phyloP scores from a whole-genome alignment of 2,888 invertebrate species.

The Pseudococcus jackbeardsleyi region DNA sequence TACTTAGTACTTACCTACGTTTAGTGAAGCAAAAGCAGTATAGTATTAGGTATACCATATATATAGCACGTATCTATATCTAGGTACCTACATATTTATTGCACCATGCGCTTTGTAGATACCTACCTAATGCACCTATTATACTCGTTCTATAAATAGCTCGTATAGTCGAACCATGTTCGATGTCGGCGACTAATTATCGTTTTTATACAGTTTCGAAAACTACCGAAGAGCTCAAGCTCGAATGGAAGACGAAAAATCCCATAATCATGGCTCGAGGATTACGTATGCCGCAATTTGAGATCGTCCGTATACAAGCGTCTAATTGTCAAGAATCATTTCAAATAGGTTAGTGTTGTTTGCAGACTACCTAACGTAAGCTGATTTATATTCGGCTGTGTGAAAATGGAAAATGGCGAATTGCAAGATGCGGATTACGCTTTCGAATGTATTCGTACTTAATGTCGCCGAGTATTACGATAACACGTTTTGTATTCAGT shows the following conservation, averaged over 20 bases:
- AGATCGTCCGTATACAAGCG: slow-evolving; percentile 70
- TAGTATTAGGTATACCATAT: no score
- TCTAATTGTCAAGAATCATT: slow-evolving; percentile 71
- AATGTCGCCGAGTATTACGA: not conserved
- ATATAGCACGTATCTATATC: not conserved
- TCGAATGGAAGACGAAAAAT: slow-evolving; percentile 70
- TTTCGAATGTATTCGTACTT: not conserved
- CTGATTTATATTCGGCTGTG: not conserved
- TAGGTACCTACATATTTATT: not conserved
- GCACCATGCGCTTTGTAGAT: not conserved
- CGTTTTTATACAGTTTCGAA: slow-evolving; percentile 70
- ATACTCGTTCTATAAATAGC: no score
- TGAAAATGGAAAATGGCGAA: not conserved
- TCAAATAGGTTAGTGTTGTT: slow-evolving; percentile 70
- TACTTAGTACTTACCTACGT: not conserved
- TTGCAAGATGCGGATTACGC: not conserved
- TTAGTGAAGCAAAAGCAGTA: not conserved
- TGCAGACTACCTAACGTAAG: not conserved
- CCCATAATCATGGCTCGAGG: slow-evolving; percentile 71
- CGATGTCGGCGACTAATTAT: not conserved
- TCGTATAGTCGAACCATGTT: not conserved
- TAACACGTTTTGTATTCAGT: no score
- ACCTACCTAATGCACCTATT: no score
- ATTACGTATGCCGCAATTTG: slow-evolving; percentile 72
- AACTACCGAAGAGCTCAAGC: slow-evolving; percentile 71